These are phyloP conservation scores for Monodelphis domestica DNA, from an alignment of 2,797 vertebrate genomes.

Conservation along the genomic window DNA sequence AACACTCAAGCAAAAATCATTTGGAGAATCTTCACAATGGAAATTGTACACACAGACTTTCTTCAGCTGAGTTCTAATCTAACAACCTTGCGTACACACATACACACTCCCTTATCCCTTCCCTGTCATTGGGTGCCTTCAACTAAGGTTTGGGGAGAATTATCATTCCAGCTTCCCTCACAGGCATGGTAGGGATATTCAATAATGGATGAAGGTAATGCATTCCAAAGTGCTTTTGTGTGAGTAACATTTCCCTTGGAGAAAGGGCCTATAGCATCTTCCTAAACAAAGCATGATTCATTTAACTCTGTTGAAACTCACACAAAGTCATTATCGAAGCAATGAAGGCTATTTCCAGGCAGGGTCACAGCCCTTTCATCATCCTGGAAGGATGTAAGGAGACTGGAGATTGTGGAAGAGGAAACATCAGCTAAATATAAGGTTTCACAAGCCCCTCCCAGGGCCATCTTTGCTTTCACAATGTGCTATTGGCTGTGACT, in stretches of 20 bases:
- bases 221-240: slow-evolving; percentile 73
- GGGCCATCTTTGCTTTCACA: slow-evolving; percentile 64
- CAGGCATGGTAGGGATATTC: slow-evolving; percentile 67
- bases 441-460: slow-evolving; percentile 41
- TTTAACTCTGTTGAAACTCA: slow-evolving; percentile 53
- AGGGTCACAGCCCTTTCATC: slow-evolving; percentile 38
- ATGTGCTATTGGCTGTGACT: slow-evolving; percentile 54
- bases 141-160: slow-evolving; percentile 67
- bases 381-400: slow-evolving; percentile 49
- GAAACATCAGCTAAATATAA: slow-evolving; percentile 54
- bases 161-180: slow-evolving; percentile 73
- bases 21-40: not conserved
- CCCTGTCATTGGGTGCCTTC: slow-evolving; percentile 50
- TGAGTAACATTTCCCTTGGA: slow-evolving; percentile 72
- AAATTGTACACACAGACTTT: slow-evolving; percentile 34
- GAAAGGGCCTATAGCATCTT: slow-evolving; percentile 69
- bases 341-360: slow-evolving; percentile 51
- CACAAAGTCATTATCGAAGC: slow-evolving; percentile 54
- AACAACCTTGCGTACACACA: slow-evolving; percentile 45
- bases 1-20: slow-evolving; percentile 46
- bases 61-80: slow-evolving; percentile 62
- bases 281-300: slow-evolving; percentile 73
- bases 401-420: slow-evolving; percentile 41
- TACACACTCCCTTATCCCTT: not conserved
- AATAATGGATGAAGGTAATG: slow-evolving; percentile 76